Percentiles rank a stretch among this genome's conserved stretches.
Conservation (phyloP, 2,888 invertebrate species). For the Lissocephala sabroskyi region DNA sequence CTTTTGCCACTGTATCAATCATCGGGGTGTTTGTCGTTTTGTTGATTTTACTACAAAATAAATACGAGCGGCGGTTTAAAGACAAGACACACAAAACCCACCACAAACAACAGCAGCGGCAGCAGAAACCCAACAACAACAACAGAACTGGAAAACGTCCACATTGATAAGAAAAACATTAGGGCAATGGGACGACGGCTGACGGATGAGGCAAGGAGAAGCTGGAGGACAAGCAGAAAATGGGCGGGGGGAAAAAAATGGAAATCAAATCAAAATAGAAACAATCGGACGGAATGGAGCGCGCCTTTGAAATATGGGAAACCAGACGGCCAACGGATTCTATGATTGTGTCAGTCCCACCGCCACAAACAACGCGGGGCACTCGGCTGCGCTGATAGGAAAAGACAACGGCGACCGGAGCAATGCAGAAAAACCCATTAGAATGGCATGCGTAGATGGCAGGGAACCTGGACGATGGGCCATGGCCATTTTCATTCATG, state of each 20-base stretch:
- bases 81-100: conserved; percentile 17
- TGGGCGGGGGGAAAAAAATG: conserved; percentile 33
- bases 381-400: background rate
- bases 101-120: conserved; percentile 53
- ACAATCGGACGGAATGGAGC: conserved; percentile 16
- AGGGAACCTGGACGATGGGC: background rate
- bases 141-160: too few species aligned
- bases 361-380: background rate
- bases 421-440: background rate
- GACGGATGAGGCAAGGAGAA: background rate
- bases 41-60: conserved; percentile 51
- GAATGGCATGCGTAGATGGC: background rate
- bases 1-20: too few species aligned
- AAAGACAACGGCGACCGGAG: background rate
- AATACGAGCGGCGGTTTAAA: conserved; percentile 31
- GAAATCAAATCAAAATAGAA: conserved; percentile 41
- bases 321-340: background rate
- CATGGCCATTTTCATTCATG: conserved; percentile 2
- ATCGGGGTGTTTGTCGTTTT: too few species aligned
- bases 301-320: conserved; percentile 45
- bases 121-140: too few species aligned
- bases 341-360: too few species aligned
- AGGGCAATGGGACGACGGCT: too few species aligned
- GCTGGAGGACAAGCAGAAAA: conserved; percentile 14
- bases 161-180: conserved; percentile 51